Evolutionary conservation across 2,888 invertebrate genomes (phyloP).

Genomic region (Litoditis marina): DNA sequence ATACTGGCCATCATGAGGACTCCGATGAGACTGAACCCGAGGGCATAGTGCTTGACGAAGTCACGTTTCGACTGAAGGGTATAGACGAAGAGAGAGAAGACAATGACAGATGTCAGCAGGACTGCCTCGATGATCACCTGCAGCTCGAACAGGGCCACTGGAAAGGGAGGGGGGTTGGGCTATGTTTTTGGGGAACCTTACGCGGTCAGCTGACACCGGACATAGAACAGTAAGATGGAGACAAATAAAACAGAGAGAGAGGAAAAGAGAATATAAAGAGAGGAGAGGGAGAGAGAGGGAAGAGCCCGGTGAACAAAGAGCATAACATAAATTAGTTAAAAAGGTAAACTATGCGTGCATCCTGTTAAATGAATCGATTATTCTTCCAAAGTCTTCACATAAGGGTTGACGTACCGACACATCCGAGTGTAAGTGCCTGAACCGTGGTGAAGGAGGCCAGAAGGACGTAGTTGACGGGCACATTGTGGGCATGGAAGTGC

Average conservation of each 20-base stretch:
- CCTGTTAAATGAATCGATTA: not conserved
- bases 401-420: conserved; percentile 68
- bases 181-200: no score
- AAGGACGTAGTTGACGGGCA: conserved; percentile 78
- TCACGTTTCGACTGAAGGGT: conserved; percentile 82
- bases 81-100: conserved; percentile 74
- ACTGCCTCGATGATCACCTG: conserved; percentile 77
- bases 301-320: no score
- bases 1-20: conserved; percentile 74
- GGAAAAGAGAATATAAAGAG: not conserved
- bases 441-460: conserved; percentile 75
- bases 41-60: conserved; percentile 73
- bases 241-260: no score
- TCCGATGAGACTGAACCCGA: conserved; percentile 63
- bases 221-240: no score
- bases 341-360: not conserved
- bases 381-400: not conserved
- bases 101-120: conserved; percentile 68
- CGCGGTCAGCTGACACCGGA: no score
- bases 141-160: conserved; percentile 76
- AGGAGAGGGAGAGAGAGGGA: no score
- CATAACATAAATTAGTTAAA: no score
- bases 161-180: conserved; percentile 20
- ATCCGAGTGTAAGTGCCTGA: conserved; percentile 77
- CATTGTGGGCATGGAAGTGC: conserved; percentile 74